Evolutionary conservation across 2,113 vertebrate species (phyloP), one percentile per base, ranked within the genome.

Genomic region (Cyanoramphus novaezelandiae): DNA sequence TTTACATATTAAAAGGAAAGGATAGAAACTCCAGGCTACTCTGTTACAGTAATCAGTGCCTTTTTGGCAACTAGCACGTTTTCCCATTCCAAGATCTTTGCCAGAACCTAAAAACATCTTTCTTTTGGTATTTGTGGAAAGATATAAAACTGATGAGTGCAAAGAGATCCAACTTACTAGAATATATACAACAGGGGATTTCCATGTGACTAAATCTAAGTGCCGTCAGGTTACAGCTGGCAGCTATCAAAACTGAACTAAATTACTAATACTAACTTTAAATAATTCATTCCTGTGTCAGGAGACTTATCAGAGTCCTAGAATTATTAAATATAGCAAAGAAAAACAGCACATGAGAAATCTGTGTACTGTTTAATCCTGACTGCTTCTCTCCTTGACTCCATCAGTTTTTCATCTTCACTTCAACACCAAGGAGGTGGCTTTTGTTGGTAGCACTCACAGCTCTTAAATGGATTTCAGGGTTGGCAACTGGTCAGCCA

Each of bases 41-140:
- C 97, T 97, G 97, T 97, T 97, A 96, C 86, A 97, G 92, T 92
- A 92, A 97, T 97, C 97, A 97, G 86, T 55, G 82, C 65, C 78
- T 92, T 96, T 91, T 90, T 97, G 96, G 95, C 96, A 97, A 44
- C 72, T 25, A 75, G 63, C n/a, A 49, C 53, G 6, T 93, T 94
- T 96, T 97, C 86, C 87, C 64, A 80, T 93, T 96, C 94, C 93
- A 96, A 97, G 80, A 49, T 67, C 76, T 78, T 90, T 94, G 95
- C 97, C 96, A 97, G 93, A 97, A 87, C 91, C 86, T 94, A 93
- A 93, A 92, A 97, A 81, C 77, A 83, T 91, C 82, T 94, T 94
- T 96, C 75, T 96, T 95, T 82, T 97, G 92, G 90, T 96, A 96
- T 96, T 96, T 92, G 93, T 64, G 68, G 93, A 94, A 97, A 96